A percentile compares a stretch with the other conserved stretches of the same genome.
Evolutionary conservation across 2,888 invertebrate genomes (phyloP).

Genomic region (Omphaloscelis lunosa): DNA sequence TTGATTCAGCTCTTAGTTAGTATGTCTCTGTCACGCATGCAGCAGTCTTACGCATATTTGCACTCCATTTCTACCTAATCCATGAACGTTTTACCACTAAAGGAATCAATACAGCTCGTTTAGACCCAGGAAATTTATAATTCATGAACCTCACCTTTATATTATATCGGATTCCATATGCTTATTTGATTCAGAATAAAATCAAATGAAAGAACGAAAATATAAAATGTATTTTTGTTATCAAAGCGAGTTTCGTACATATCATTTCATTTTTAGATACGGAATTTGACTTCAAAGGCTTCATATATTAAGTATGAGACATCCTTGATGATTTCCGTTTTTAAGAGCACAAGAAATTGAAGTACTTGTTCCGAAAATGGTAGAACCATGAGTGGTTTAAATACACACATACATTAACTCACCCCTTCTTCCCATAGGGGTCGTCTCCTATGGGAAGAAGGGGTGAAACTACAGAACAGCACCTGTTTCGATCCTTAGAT

Average conservation of each 20-base stretch:
- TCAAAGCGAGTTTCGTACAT: conserved; percentile 11
- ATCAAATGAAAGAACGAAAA: conserved; percentile 27
- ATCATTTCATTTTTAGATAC: conserved; percentile 14
- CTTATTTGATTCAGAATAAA: conserved; percentile 42
- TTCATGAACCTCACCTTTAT: conserved; percentile 49
- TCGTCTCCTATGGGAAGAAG: too few species aligned
- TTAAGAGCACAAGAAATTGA: neutral
- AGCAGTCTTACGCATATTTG: neutral
- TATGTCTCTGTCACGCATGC: neutral
- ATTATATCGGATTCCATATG: conserved; percentile 42
- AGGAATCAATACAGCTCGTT: conserved; percentile 56
- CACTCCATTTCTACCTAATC: conserved; percentile 22
- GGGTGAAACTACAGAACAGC: too few species aligned
- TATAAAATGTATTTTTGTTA: conserved; percentile 27
- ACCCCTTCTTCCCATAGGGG: neutral
- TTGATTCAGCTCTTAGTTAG: too few species aligned
- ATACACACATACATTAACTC: neutral
- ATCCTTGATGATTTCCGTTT: neutral
- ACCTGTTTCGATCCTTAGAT: too few species aligned
- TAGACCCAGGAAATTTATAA: conserved; percentile 45
- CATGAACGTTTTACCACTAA: conserved; percentile 10
- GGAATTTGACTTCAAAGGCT: neutral
- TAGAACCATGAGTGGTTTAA: neutral
- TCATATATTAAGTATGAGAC: neutral
- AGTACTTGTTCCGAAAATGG: neutral